phyloP scores from a whole-genome alignment of 53 echinoderm and acorn worm species.

The Paracentrotus lividus region DNA sequence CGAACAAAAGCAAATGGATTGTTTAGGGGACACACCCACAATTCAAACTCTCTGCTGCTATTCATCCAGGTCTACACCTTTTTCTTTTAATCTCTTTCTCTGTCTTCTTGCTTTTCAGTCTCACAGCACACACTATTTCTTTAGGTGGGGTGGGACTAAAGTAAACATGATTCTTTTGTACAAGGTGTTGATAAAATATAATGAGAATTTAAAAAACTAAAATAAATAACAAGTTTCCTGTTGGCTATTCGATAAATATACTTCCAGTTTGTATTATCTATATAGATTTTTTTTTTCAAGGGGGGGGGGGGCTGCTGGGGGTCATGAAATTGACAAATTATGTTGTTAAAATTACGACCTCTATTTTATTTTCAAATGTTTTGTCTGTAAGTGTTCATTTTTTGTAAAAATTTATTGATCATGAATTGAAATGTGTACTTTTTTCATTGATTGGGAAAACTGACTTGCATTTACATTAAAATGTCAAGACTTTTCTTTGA shows the following conservation, averaged over 20 bases:
- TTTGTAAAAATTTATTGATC: too few species aligned
- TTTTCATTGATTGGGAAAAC: too few species aligned
- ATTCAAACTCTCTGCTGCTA: conserved; percentile 1
- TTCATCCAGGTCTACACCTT: background rate
- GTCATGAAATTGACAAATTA: too few species aligned
- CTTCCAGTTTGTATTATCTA: background rate
- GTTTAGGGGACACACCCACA: conserved; percentile 43
- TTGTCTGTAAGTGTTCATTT: too few species aligned
- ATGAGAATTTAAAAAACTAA: background rate
- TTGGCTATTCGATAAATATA: background rate
- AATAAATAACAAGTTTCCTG: background rate
- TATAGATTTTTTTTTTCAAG: background rate
- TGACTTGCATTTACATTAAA: too few species aligned
- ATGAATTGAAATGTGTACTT: too few species aligned
- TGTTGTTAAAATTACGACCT: too few species aligned
- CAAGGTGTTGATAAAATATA: background rate
- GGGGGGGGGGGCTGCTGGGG: background rate
- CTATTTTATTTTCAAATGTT: too few species aligned
- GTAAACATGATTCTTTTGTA: background rate
- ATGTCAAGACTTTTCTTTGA: too few species aligned
- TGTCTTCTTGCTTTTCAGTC: conserved; percentile 12
- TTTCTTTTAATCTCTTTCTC: conserved; percentile 7
- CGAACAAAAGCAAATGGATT: conserved; percentile 39
- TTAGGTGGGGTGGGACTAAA: background rate
- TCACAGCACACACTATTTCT: background rate